Conservation (phyloP, 1,140 invertebrate species). For the Conopomorpha cramerella region DNA sequence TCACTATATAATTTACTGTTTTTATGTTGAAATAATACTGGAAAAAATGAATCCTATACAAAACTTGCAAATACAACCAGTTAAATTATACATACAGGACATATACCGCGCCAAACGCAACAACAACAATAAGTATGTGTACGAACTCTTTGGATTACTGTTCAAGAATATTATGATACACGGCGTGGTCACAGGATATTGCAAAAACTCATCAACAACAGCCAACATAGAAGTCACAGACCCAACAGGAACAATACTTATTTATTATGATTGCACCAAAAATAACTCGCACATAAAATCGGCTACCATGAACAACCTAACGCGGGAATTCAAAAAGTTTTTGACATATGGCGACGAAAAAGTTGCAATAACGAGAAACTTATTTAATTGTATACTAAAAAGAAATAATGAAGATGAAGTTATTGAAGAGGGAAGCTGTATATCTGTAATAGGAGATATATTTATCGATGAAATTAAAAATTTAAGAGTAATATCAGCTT, state of each 20-base stretch:
- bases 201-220: slow-evolving; percentile 9
- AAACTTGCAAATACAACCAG: slow-evolving; percentile 16
- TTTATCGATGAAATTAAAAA: slow-evolving; percentile 28
- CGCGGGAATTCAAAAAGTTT: slow-evolving; percentile 14
- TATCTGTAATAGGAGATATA: slow-evolving; percentile 40
- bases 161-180: slow-evolving; percentile 50
- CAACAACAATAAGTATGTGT: slow-evolving; percentile 32
- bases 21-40: no score
- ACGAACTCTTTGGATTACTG: slow-evolving; percentile 30
- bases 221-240: slow-evolving; percentile 38
- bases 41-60: no score
- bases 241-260: slow-evolving; percentile 30
- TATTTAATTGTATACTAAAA: slow-evolving; percentile 20
- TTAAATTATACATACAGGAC: slow-evolving; percentile 47
- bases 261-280: slow-evolving; percentile 33
- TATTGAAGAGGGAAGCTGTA: slow-evolving; percentile 20
- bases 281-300: slow-evolving; percentile 15
- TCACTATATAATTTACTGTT: no score
- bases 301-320: slow-evolving; percentile 17
- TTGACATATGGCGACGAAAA: slow-evolving; percentile 20
- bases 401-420: slow-evolving; percentile 13
- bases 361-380: slow-evolving; percentile 19
- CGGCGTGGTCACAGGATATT: slow-evolving; percentile 30
- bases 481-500: slow-evolving; percentile 34
- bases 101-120: slow-evolving; percentile 33